Evolutionary conservation across 2,797 vertebrate species (phyloP).

Genomic region (Epinephelus coioides): DNA sequence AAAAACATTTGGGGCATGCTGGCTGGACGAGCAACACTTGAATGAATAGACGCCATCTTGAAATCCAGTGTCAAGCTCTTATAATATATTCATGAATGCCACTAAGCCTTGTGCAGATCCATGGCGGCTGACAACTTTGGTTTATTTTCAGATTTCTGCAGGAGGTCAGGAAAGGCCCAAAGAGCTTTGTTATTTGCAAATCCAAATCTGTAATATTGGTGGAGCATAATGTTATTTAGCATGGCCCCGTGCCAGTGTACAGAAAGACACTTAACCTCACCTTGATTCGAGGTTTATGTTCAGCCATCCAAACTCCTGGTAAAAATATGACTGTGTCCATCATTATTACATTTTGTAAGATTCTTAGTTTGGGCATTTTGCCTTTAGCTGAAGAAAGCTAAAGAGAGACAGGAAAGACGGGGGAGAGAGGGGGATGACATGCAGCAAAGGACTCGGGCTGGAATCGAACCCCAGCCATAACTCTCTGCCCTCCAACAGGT

Average conservation of each 20-base stretch:
- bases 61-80: background rate
- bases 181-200: background rate
- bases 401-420: too few relatives aligned
- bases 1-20: background rate
- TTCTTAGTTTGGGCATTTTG: too few relatives aligned
- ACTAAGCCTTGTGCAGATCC: background rate
- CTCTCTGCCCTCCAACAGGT: too few relatives aligned
- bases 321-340: too few relatives aligned
- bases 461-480: too few relatives aligned
- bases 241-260: too few relatives aligned
- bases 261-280: background rate
- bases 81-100: slow-evolving; percentile 13
- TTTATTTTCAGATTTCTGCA: background rate
- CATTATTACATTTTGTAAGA: too few relatives aligned
- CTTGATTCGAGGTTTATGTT: background rate
- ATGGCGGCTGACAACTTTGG: background rate
- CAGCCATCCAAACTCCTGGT: background rate
- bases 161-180: background rate
- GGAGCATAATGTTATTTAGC: background rate
- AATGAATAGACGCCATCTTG: background rate
- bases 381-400: too few relatives aligned
- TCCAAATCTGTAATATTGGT: background rate
- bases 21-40: background rate
- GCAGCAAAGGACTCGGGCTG: too few relatives aligned
- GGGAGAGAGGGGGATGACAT: too few relatives aligned